phyloP scores from a whole-genome alignment of 2,113 vertebrate species.

The Neofelis nebulosa region DNA sequence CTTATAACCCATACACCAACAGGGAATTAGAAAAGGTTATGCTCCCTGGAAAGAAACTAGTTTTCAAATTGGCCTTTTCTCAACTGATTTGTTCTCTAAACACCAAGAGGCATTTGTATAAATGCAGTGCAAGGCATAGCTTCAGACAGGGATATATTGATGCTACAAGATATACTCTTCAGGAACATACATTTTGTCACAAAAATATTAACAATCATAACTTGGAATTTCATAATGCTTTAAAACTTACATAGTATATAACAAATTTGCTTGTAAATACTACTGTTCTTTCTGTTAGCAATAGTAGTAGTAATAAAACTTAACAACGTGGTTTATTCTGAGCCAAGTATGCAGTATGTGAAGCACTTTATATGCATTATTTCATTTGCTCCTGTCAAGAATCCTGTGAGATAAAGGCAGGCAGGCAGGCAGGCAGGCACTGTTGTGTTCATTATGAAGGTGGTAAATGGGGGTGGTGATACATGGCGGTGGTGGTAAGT shows the following conservation, averaged over 20 bases:
- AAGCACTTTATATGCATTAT: neutral
- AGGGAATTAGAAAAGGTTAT: neutral
- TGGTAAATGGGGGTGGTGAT: neutral
- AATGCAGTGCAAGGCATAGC: neutral
- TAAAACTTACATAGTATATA: neutral
- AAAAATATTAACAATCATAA: neutral
- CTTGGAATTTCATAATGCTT: neutral
- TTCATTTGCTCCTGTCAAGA: neutral
- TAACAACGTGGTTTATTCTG: neutral
- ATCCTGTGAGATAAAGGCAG: neutral
- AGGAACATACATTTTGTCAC: neutral
- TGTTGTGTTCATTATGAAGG: neutral
- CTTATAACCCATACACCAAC: neutral
- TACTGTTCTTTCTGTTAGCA: neutral
- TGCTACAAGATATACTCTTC: neutral
- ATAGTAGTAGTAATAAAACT: neutral
- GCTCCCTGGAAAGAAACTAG: neutral
- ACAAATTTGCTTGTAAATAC: neutral
- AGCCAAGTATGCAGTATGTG: neutral
- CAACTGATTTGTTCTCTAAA: neutral
- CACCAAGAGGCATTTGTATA: neutral
- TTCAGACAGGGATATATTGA: neutral
- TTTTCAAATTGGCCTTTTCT: neutral
- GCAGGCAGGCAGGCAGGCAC: neutral
- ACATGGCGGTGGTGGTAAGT: neutral